These are phyloP conservation scores for Bufo gargarizans DNA, from an alignment of 2,113 vertebrate genomes.

Conservation along the genomic window DNA sequence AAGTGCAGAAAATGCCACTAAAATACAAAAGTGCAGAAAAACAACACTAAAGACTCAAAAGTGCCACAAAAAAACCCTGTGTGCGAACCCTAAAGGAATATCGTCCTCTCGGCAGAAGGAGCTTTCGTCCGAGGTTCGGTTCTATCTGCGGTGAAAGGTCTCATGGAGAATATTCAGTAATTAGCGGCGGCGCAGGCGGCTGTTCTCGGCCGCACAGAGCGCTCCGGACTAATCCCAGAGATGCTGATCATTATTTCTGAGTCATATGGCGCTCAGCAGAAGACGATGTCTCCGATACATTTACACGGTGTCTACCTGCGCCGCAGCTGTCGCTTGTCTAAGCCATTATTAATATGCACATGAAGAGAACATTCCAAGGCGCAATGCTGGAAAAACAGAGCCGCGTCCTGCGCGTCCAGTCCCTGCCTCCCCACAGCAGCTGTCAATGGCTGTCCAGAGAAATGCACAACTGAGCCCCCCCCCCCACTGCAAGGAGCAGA, in stretches of 20 bases:
- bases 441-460: conserved; percentile 6
- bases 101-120: too few relatives aligned
- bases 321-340: conserved; percentile 45
- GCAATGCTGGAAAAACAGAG: conserved; percentile 32
- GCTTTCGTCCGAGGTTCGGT: background rate
- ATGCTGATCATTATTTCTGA: conserved; percentile 29
- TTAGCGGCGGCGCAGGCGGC: background rate
- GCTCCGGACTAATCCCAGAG: conserved; percentile 24
- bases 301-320: conserved; percentile 47
- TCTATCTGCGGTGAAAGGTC: background rate
- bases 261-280: conserved; percentile 34
- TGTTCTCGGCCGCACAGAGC: background rate
- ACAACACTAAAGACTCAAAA: too few relatives aligned
- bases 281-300: conserved; percentile 22
- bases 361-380: conserved; percentile 28
- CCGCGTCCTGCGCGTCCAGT: background rate
- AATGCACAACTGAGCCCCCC: conserved; percentile 32
- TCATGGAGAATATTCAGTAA: background rate
- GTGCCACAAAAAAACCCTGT: too few relatives aligned
- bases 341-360: conserved; percentile 34
- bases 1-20: too few relatives aligned
- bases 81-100: too few relatives aligned
- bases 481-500: too few relatives aligned
- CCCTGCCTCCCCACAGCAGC: conserved; percentile 41
- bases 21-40: too few relatives aligned